These are phyloP conservation scores for Dasysyrphus tricinctus DNA, from an alignment of 2,888 invertebrate species.

Conservation along the genomic window DNA sequence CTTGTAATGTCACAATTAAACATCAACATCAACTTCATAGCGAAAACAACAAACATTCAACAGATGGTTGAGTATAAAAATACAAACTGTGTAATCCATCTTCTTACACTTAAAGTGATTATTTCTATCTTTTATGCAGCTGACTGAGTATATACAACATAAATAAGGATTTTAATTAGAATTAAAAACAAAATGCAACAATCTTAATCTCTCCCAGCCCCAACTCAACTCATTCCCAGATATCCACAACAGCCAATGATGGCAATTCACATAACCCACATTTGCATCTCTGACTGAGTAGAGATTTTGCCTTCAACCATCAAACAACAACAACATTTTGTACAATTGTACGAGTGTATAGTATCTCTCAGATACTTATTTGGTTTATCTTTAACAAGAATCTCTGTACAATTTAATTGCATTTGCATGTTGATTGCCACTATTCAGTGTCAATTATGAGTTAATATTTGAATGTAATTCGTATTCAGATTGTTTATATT, in stretches of 20 bases:
- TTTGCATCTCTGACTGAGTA: slow-evolving; percentile 16
- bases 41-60: slow-evolving; percentile 8
- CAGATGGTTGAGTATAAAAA: slow-evolving; percentile 1
- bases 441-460: slow-evolving; percentile 68
- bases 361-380: slow-evolving; percentile 21
- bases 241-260: not conserved
- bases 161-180: slow-evolving; percentile 42
- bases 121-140: slow-evolving; percentile 20
- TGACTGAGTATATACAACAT: slow-evolving; percentile 18
- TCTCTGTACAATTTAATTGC: slow-evolving; percentile 67
- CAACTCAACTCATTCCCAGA: not conserved
- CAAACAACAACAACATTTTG: not conserved
- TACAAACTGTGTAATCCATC: slow-evolving; percentile 12
- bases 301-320: slow-evolving; percentile 5
- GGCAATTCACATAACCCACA: slow-evolving; percentile 48
- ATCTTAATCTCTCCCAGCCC: slow-evolving; percentile 16
- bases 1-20: slow-evolving; percentile 32
- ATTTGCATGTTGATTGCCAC: slow-evolving; percentile 71
- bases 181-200: slow-evolving; percentile 30
- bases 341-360: not conserved
- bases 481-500: slow-evolving; percentile 43
- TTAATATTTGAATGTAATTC: slow-evolving; percentile 54
- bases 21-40: not conserved
- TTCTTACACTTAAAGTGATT: slow-evolving; percentile 24
- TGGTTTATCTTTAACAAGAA: slow-evolving; percentile 38